Conservation (phyloP, 2,797 vertebrate genomes). For the Leptatherina wallacei region DNA sequence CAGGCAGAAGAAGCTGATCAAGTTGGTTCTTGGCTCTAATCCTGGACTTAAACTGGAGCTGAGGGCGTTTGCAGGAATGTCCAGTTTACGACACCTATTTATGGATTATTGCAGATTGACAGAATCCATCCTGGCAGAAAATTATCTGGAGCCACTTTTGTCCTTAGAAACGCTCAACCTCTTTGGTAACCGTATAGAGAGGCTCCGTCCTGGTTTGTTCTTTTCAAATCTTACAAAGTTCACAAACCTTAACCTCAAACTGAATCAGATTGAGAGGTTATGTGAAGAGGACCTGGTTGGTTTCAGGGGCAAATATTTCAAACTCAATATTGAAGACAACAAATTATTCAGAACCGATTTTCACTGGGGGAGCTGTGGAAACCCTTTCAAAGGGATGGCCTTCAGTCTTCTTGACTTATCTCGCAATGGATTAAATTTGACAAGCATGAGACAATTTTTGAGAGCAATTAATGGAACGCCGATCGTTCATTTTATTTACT, state of each 20-base stretch:
- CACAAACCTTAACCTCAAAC: conserved; percentile 74
- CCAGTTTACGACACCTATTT: conserved; percentile 71
- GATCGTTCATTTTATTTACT: conserved; percentile 70
- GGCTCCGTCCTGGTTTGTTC: conserved; percentile 81
- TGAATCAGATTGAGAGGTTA: conserved; percentile 79
- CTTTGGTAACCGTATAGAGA: conserved; percentile 76
- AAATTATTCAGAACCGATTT: conserved; percentile 14
- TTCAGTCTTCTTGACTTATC: conserved; percentile 82
- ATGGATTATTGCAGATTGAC: conserved; percentile 79
- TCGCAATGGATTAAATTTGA: conserved; percentile 58
- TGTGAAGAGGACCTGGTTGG: conserved; percentile 86
- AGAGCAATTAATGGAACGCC: conserved; percentile 80
- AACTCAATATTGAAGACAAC: conserved; percentile 66
- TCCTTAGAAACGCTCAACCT: conserved; percentile 84
- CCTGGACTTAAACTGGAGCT: conserved; percentile 72
- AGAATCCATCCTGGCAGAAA: conserved; percentile 78
- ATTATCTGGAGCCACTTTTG: conserved; percentile 84
- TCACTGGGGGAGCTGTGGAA: conserved; percentile 83
- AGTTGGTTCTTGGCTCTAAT: conserved; percentile 81
- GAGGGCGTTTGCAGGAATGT: conserved; percentile 84
- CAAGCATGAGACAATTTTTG: conserved; percentile 62
- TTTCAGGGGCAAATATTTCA: conserved; percentile 86
- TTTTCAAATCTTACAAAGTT: conserved; percentile 83
- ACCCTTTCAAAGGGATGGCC: conserved; percentile 84
- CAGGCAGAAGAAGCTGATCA: conserved; percentile 77